Conservation (phyloP, 1,140 invertebrate species). For the Pteromalus puparum region DNA sequence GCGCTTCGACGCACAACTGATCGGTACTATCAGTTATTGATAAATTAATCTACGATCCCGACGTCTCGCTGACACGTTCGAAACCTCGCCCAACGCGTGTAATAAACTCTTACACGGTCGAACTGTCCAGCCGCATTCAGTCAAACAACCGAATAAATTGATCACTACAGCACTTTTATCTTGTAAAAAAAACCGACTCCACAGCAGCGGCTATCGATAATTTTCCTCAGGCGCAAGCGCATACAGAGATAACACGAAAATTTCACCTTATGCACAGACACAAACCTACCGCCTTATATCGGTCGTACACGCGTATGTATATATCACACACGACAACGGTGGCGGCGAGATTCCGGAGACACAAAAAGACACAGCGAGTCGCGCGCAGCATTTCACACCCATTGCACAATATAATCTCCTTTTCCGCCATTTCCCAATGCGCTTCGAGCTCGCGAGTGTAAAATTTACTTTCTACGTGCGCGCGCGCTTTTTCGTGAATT, state of each 20-base stretch:
- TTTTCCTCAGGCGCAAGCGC: not conserved
- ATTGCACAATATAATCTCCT: conserved; percentile 15
- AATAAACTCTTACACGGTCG: not conserved
- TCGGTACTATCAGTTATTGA: conserved; percentile 29
- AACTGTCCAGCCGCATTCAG: not conserved
- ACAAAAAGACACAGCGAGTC: not conserved
- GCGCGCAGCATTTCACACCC: not conserved
- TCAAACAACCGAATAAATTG: conserved; percentile 18
- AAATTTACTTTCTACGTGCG: not conserved
- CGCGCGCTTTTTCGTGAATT: not conserved
- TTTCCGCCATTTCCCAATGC: conserved; percentile 29
- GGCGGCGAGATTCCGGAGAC: not conserved
- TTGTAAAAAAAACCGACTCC: not conserved
- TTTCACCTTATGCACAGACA: not conserved
- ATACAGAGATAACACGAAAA: conserved; percentile 19
- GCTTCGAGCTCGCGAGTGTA: not conserved
- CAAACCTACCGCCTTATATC: too few relatives aligned
- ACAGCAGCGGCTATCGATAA: not conserved
- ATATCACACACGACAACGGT: not conserved
- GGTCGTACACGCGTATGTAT: not conserved
- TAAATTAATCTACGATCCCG: conserved; percentile 14
- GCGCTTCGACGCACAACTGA: not conserved
- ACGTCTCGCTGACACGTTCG: not conserved
- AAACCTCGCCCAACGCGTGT: not conserved
- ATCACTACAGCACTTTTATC: conserved; percentile 10